Base-by-base conservation (phyloP, 2,888 invertebrate genomes). In the Dyspetes luteomarginatus region DNA sequence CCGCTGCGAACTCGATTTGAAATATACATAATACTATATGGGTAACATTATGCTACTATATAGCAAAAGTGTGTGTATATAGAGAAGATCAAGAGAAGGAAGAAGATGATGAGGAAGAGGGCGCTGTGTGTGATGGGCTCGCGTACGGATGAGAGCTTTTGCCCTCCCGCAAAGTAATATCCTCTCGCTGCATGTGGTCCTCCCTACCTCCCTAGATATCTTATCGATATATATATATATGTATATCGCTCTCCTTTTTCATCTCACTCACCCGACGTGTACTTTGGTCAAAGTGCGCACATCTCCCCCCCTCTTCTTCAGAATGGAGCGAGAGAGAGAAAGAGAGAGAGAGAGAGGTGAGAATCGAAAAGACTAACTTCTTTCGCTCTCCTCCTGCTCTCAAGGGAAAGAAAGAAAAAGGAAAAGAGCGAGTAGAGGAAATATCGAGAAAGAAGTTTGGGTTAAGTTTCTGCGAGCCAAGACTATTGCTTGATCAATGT, bases 161-260 rank as follows among this genome's bases (percentile, higher is more conserved):
- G 86, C 88, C 73, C 88, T 89, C 87, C 88, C 88, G 89, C 87
- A 85, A 89, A 89, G 89, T 89, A 90, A 90, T 90, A 89, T 89
- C 87, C 89, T 89, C 89, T 88, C 89, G 83, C 89, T 83, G 85
- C 89, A 89, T 87, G 90, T 87, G 87, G 89, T 89, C 89, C 82
- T 82, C 84, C 77, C 72, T 81, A 75, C 82, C 82, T 83, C 41
- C 56, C 64, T 41, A 41, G 36, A 28, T 56, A 52, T 50, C 48
- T 62, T 73, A 24, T n/a, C n/a, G n/a, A n/a, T n/a, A n/a, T n/a
- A n/a, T n/a, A n/a, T n/a, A n/a, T n/a, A n/a, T n/a, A n/a, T n/a
- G 45, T 77, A 67, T 69, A 67, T 77, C 60, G 50, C 73, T 68
- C 75, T 75, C 71, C 55, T 69, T 76, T 76, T 80, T 75, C 43